Base-by-base conservation (phyloP, 2,888 invertebrate genomes). In the Drosophila longiperda region DNA sequence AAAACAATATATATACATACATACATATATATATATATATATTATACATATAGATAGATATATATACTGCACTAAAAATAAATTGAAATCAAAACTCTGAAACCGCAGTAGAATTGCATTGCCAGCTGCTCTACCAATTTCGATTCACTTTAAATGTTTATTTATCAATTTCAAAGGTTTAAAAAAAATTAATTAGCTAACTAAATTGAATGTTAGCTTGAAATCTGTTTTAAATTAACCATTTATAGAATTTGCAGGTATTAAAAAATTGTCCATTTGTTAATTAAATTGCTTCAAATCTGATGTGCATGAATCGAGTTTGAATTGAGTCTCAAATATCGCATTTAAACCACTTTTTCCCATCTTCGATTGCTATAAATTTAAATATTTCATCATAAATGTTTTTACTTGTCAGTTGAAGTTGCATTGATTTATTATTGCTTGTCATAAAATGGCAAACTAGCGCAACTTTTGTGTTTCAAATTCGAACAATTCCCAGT, bases 401-500 rank as follows among this genome's bases (percentile, higher is more conserved):
- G 49, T 23, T 50, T 34, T 52, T 36, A 12, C 15, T 40, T 20
- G 50, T 20, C 20, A 7, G 45, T 12, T 34, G 7, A 45, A 7
- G 45, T 17, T 17, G 66, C 63, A 68, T 73, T 80, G 83, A 82
- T 69, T 80, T 83, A 70, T 55, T 67, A 68, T 71, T 48, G 55
- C 34, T 34, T 59, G 52, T 63, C 73, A 73, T 48, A 59, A 4
- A 34, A 26, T 38, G 38, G 33, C 20, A n/a, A 48, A 3, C 20
- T 29, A 20, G 20, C 12, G 26, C 12, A 23, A 29, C 26, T 26
- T n/a, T 42, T 26, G 20, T 33, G 29, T 17, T 23, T 23, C 23
- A 11, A 52, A 26, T 63, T 45, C 26, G 20, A 23, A 58, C 57
- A 74, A 88, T 82, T 85, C 85, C 85, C 85, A 80, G 69, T 71